Evolutionary conservation across 2,113 vertebrate genomes (phyloP).

Genomic region (Grantiella picta): DNA sequence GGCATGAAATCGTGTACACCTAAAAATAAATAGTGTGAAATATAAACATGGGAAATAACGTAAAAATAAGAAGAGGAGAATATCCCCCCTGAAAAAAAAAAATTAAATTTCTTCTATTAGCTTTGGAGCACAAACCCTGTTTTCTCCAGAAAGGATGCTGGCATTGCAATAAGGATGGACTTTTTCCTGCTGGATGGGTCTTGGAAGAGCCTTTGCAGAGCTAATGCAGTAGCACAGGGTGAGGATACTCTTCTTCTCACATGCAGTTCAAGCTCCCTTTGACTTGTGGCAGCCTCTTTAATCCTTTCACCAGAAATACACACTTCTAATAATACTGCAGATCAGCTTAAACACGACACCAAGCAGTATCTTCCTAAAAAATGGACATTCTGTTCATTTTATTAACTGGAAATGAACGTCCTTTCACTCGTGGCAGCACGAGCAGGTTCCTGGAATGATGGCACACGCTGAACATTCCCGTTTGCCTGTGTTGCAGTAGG

Average conservation of each 20-base stretch:
- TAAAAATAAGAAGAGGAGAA: neutral
- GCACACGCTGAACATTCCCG: accelerated
- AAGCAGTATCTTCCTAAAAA: neutral
- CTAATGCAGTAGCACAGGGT: neutral
- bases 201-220: neutral
- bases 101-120: neutral
- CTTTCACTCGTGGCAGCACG: accelerated
- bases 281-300: neutral
- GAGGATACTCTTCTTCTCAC: neutral
- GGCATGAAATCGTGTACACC: neutral
- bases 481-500: neutral
- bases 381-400: neutral
- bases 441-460: neutral
- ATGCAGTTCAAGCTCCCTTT: neutral
- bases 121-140: neutral
- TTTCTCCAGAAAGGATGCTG: neutral
- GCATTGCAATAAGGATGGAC: neutral
- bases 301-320: neutral
- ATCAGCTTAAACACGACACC: neutral
- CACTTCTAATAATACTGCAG: neutral
- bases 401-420: neutral
- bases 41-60: neutral
- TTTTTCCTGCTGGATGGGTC: neutral
- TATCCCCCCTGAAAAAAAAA: neutral
- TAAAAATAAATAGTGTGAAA: neutral